Conservation (phyloP, 2,888 invertebrate genomes). For the Laspeyria flexula region DNA sequence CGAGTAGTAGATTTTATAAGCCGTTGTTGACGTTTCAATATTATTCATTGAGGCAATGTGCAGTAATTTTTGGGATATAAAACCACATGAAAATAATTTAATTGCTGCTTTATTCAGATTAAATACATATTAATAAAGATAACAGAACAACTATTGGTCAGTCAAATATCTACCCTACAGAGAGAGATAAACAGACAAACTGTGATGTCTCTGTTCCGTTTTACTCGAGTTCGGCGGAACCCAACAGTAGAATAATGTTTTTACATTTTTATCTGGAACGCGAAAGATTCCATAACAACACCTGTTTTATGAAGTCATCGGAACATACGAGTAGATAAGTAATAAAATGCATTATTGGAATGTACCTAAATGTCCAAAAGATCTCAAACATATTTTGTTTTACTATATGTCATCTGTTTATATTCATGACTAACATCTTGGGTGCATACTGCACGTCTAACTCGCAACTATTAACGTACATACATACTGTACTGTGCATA, state of each 20-base stretch:
- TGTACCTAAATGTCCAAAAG: conserved; percentile 5
- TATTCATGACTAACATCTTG: conserved; percentile 42
- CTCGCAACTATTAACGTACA: conserved; percentile 24
- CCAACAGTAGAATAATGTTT: no score
- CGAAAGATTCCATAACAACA: background rate
- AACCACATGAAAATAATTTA: background rate
- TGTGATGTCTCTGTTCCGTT: no score
- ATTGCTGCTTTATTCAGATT: background rate
- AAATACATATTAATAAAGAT: background rate
- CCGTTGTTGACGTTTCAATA: background rate
- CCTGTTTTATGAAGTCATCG: background rate
- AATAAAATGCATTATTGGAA: conserved; percentile 8
- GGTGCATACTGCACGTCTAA: conserved; percentile 32
- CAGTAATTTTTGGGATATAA: background rate
- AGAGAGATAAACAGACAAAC: no score
- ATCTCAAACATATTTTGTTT: conserved; percentile 48
- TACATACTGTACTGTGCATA: conserved; percentile 26
- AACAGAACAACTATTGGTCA: no score
- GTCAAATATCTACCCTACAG: no score
- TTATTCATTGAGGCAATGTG: background rate
- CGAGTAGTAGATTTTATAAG: no score
- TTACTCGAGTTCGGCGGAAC: no score
- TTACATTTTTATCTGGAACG: background rate
- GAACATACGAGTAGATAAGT: conserved; percentile 6
- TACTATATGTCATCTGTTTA: conserved; percentile 47